These are phyloP conservation scores for Brachyopa scutellaris DNA, from an alignment of 2,888 invertebrate genomes.

Conservation along the genomic window DNA sequence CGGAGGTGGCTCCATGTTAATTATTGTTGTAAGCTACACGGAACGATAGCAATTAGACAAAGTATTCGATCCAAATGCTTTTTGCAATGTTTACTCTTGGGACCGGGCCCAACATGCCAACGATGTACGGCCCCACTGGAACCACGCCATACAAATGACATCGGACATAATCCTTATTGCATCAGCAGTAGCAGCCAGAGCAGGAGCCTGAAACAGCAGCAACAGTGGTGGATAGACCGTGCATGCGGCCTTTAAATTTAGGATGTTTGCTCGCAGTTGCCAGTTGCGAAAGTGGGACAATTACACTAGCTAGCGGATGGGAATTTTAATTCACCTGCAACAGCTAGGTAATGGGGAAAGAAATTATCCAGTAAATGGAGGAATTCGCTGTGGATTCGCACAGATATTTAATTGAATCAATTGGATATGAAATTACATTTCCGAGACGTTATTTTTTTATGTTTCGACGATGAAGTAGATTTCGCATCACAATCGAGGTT, in stretches of 20 bases:
- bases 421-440: neutral
- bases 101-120: constrained; percentile 1
- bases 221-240: constrained; percentile 27
- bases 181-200: constrained; percentile 4
- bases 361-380: no score
- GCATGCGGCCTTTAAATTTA: constrained; percentile 43
- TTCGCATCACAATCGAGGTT: no score
- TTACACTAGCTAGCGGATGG: constrained; percentile 22
- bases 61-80: constrained; percentile 64
- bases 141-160: constrained; percentile 49
- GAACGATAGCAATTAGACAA: constrained; percentile 66
- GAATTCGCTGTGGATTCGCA: no score
- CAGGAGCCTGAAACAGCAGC: no score
- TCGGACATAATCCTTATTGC: constrained; percentile 60
- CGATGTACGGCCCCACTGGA: constrained; percentile 29
- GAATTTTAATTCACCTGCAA: constrained; percentile 15
- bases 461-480: no score
- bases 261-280: constrained; percentile 11
- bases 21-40: constrained; percentile 69
- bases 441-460: no score
- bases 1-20: constrained; percentile 54
- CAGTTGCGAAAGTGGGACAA: constrained; percentile 47
- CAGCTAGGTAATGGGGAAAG: no score
- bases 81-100: constrained; percentile 58
- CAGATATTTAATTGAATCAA: no score